Conservation (phyloP, 2,888 invertebrate genomes). For the Iselma pallidipennis region DNA sequence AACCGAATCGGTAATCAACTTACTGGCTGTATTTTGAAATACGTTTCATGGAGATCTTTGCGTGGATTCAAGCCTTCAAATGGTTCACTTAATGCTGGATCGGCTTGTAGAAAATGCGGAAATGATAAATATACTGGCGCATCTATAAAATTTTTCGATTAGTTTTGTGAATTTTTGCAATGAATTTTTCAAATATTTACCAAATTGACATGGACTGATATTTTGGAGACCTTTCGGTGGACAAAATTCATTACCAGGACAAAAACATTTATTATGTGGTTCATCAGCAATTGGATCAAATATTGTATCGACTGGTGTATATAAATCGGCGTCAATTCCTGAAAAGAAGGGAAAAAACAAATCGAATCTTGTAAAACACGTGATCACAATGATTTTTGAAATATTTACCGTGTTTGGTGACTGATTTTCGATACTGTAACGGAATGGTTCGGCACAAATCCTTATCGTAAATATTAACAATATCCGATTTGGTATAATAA, state of each 20-base stretch:
- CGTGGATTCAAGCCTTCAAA: slow-evolving; percentile 75
- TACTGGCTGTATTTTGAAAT: slow-evolving; percentile 86
- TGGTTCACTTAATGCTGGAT: slow-evolving; percentile 66
- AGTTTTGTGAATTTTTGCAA: neutral
- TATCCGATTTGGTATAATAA: slow-evolving; percentile 66
- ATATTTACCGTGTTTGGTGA: slow-evolving; percentile 69
- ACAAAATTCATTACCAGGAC: slow-evolving; percentile 69
- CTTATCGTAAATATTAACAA: slow-evolving; percentile 80
- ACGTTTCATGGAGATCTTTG: slow-evolving; percentile 71
- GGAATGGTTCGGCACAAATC: slow-evolving; percentile 83
- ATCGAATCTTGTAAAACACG: neutral
- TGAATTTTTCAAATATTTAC: slow-evolving; percentile 57
- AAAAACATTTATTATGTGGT: slow-evolving; percentile 76
- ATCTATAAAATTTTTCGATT: slow-evolving; percentile 58
- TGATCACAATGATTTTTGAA: neutral
- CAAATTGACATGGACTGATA: slow-evolving; percentile 85
- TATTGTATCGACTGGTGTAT: slow-evolving; percentile 70
- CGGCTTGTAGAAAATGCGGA: slow-evolving; percentile 88
- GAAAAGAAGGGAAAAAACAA: slow-evolving; percentile 29
- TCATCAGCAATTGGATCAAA: slow-evolving; percentile 70
- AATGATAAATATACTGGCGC: slow-evolving; percentile 88
- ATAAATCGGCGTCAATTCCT: slow-evolving; percentile 74
- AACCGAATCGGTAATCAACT: slow-evolving; percentile 44
- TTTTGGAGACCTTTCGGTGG: slow-evolving; percentile 79
- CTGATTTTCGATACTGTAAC: slow-evolving; percentile 69